Evolutionary conservation across 2,113 vertebrate species (phyloP).

Genomic region (Toxotes jaculatrix): DNA sequence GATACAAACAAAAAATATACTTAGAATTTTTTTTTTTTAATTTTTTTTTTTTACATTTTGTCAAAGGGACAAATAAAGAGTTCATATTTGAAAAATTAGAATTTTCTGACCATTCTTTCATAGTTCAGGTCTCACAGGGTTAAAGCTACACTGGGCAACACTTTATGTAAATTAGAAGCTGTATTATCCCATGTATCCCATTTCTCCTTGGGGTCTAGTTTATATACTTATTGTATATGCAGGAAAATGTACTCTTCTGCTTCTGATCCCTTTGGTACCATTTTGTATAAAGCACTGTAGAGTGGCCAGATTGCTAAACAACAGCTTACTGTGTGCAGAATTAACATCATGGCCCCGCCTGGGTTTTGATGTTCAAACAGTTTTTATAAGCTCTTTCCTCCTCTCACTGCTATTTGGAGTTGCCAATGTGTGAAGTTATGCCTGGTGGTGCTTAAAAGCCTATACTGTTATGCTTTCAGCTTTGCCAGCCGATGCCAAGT

Average conservation of each 20-base stretch:
- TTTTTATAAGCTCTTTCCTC: constrained; percentile 16
- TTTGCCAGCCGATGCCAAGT: constrained; percentile 30
- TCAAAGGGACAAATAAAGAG: no score
- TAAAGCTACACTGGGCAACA: not conserved
- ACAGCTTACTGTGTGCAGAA: not conserved
- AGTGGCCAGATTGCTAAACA: constrained; percentile 7
- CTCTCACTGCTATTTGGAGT: constrained; percentile 38
- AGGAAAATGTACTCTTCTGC: not conserved
- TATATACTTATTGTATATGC: not conserved
- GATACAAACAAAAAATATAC: no score
- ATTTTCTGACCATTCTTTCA: no score
- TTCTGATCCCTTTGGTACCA: not conserved
- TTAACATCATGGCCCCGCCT: not conserved
- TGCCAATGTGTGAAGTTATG: constrained; percentile 53
- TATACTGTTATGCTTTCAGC: constrained; percentile 39
- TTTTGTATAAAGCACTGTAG: not conserved
- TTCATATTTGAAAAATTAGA: no score
- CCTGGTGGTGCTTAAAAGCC: constrained; percentile 37
- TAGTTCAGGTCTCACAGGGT: no score
- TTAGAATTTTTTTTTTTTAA: no score
- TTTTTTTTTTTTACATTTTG: no score
- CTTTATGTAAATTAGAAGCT: constrained; percentile 28
- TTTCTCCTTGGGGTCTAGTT: constrained; percentile 16
- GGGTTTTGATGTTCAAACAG: constrained; percentile 38
- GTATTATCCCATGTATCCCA: not conserved